Evolutionary conservation across 2,113 vertebrate species (phyloP), one percentile per base, ranked within the genome.

Genomic region (western clawed frog (Xenopus tropicalis)): DNA sequence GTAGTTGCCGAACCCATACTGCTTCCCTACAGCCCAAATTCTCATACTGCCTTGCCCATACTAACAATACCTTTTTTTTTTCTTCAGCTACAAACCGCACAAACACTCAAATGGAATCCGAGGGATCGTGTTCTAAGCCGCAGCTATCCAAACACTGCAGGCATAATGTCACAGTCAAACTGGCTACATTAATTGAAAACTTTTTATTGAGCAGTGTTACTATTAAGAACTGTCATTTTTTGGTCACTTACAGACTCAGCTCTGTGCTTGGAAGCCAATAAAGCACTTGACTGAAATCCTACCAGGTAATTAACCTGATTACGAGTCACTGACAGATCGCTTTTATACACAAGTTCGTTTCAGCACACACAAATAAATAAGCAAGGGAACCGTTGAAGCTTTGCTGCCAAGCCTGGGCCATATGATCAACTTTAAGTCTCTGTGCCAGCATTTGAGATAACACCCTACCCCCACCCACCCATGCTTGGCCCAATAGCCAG

Each of bases 241-340:
- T 44, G 48, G 58, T 68, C 24, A 63, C 73, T 76, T 69, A 69
- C 44, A 61, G 22, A 69, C 43, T 22, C 13, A 69, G 66, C 58
- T 63, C 59, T 74, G 51, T 24, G 66, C 44, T 44, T n/a, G 24
- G 20, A 24, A 21, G 66, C 73, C 73, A 76, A 69, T 76, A 76
- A 69, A 69, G 66, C 61, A 63, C 73, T 76, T 69, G 66, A 63
- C 3, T 69, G 66, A 63, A 76, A 56, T 69, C 69, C 59, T 69
- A 69, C 54, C 73, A 69, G 58, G 66, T 69, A 61, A 74, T 74
- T 74, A 76, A 29, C 48, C 46, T 69, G 73, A 76, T 76, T 76
- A 63, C 46, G n/a, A 74, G 66, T 69, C 73, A 61, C 19, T 63
- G 66, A 76, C 66, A 63, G 73, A 29, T 76, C 46, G 63, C 73